These are phyloP conservation scores for Cancer borealis DNA, from an alignment of 2,888 invertebrate species.

Conservation along the genomic window DNA sequence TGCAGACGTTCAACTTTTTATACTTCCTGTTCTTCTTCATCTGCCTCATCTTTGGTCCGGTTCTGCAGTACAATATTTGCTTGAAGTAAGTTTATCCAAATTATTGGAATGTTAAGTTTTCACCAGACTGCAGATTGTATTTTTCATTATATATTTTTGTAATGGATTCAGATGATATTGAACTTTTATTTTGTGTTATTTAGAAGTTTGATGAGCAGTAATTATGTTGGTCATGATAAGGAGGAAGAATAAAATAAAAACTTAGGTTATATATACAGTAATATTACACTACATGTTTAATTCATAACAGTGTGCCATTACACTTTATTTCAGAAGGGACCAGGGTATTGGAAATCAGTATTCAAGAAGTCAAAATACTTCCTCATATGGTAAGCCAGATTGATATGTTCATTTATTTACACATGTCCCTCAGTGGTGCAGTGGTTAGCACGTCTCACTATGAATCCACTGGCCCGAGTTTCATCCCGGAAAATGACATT, in stretches of 20 bases:
- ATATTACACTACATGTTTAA: not conserved
- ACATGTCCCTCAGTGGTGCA: too few relatives aligned
- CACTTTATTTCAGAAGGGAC: conserved; percentile 58
- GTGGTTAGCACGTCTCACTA: too few relatives aligned
- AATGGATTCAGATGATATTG: not conserved
- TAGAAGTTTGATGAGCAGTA: too few relatives aligned
- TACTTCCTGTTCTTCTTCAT: conserved; percentile 49
- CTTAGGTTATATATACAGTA: too few relatives aligned
- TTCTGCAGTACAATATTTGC: conserved; percentile 69
- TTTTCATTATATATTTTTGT: not conserved
- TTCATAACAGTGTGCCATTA: not conserved
- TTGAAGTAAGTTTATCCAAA: conserved; percentile 51
- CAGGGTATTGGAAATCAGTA: conserved; percentile 59
- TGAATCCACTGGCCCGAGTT: too few relatives aligned
- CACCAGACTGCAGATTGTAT: not conserved
- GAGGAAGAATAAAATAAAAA: too few relatives aligned
- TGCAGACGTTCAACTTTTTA: conserved; percentile 48
- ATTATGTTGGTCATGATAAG: too few relatives aligned
- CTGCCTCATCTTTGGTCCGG: conserved; percentile 56
- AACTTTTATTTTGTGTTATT: not conserved
- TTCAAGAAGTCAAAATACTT: not conserved
- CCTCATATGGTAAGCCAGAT: not conserved
- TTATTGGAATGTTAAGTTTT: not conserved
- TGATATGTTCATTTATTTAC: not conserved
- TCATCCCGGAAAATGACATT: too few relatives aligned